phyloP scores from a whole-genome alignment of 2,797 vertebrate species.

The Thripadectes ignobilis region DNA sequence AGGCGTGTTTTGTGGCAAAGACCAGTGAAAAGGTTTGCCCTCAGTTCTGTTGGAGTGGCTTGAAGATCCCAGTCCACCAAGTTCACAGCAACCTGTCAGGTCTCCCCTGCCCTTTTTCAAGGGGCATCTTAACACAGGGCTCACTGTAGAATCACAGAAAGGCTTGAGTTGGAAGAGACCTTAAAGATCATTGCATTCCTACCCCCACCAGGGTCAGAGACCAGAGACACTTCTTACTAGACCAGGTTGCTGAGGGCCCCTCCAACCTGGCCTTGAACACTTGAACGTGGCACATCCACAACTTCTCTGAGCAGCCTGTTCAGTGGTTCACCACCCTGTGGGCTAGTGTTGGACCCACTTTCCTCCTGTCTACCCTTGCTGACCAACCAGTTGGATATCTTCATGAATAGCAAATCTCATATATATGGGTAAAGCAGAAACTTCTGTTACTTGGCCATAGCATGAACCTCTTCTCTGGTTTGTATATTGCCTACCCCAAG shows the following conservation, averaged over 20 bases:
- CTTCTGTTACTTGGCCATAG: neutral
- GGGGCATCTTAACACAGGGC: neutral
- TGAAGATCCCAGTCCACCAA: neutral
- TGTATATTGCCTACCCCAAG: neutral
- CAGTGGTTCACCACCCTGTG: neutral
- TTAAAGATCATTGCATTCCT: neutral
- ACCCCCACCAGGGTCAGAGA: no score
- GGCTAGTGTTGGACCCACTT: neutral
- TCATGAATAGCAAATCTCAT: neutral
- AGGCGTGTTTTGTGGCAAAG: neutral
- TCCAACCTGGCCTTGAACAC: neutral
- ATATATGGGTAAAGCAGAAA: neutral
- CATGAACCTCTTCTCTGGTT: neutral
- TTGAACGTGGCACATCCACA: neutral
- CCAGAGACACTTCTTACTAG: neutral
- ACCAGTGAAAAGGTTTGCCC: neutral
- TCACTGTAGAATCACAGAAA: neutral
- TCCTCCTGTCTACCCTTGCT: rapidly evolving
- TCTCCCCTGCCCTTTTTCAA: neutral
- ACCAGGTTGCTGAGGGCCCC: neutral
- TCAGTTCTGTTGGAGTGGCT: neutral
- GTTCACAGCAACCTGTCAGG: neutral
- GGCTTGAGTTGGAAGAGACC: neutral
- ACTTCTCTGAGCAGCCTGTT: neutral
- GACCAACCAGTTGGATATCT: neutral